Evolutionary conservation across 2,888 invertebrate genomes (phyloP).

Genomic region (Trilocha varians): DNA sequence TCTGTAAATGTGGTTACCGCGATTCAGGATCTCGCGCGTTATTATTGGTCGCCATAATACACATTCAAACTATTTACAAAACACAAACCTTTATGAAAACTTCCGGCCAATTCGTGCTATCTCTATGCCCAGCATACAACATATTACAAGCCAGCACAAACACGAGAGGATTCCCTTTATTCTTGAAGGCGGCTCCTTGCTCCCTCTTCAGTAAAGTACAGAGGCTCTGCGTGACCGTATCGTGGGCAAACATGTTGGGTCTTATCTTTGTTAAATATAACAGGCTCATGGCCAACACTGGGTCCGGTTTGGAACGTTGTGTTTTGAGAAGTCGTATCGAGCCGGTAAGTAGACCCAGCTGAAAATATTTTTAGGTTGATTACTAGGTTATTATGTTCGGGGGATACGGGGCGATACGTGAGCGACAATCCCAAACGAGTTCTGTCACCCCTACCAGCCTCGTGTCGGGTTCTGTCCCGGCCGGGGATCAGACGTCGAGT

Average conservation of each 20-base stretch:
- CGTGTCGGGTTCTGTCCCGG: too few relatives aligned
- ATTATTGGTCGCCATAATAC: too few relatives aligned
- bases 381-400: too few relatives aligned
- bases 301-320: conserved; percentile 88
- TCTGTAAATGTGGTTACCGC: too few relatives aligned
- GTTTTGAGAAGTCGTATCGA: conserved; percentile 85
- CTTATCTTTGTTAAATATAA: conserved; percentile 86
- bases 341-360: conserved; percentile 86
- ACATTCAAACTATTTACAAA: background rate
- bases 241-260: conserved; percentile 83
- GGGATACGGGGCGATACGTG: too few relatives aligned
- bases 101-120: conserved; percentile 93
- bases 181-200: conserved; percentile 78
- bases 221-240: conserved; percentile 83
- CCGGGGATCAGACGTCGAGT: too few relatives aligned
- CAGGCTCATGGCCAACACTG: conserved; percentile 82
- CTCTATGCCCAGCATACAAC: conserved; percentile 84
- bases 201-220: conserved; percentile 88
- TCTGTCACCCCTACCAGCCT: too few relatives aligned
- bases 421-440: too few relatives aligned
- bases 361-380: conserved; percentile 31
- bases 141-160: conserved; percentile 90
- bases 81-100: conserved; percentile 84
- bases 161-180: conserved; percentile 84
- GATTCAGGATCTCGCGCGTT: too few relatives aligned